Evolutionary conservation across 2,113 vertebrate genomes (phyloP).

Genomic region (Nesoenas mayeri): DNA sequence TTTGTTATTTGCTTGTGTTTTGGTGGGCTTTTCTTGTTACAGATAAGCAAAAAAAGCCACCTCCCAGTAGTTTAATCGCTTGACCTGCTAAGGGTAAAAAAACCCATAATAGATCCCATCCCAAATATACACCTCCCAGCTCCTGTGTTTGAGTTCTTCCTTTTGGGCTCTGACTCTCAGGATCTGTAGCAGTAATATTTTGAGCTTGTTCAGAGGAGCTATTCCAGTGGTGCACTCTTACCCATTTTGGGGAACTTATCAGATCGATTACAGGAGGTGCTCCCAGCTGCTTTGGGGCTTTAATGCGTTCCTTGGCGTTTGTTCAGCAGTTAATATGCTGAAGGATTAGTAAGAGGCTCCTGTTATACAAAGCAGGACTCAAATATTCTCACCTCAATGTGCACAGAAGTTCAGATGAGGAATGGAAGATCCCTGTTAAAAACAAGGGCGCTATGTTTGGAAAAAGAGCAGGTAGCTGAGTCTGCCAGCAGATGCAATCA

Average conservation of each 20-base stretch:
- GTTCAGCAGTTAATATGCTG: conserved; percentile 1
- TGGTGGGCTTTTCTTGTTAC: not conserved
- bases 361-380: not conserved
- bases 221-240: not conserved
- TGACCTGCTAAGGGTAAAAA: not conserved
- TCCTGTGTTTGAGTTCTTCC: not conserved
- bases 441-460: not conserved
- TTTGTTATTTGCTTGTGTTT: not conserved
- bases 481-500: not conserved
- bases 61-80: not conserved
- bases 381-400: not conserved
- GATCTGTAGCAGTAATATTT: not conserved
- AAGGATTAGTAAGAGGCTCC: not conserved
- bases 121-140: not conserved
- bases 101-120: not conserved
- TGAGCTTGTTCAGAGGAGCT: not conserved
- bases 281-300: not conserved
- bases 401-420: not conserved
- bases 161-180: not conserved
- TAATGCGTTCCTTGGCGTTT: conserved; percentile 17
- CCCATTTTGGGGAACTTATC: not conserved
- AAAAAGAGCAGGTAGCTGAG: not conserved
- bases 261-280: not conserved
- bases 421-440: fast-evolving
- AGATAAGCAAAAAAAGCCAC: not conserved